Conservation (phyloP, 2,888 invertebrate genomes). For the Scaeva pyrastri region DNA sequence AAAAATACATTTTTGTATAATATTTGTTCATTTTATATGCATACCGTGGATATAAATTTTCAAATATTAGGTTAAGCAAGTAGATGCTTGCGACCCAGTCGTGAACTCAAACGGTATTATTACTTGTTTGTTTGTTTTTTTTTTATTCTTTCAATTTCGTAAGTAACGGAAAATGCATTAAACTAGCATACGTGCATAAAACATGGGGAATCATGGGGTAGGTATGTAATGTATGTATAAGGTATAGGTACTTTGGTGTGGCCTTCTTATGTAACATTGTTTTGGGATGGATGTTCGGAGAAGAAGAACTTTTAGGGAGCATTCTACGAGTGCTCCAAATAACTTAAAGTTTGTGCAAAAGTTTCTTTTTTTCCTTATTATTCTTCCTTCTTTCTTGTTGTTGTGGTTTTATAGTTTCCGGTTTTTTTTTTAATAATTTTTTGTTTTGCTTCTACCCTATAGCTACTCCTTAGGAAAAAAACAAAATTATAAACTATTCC, state of each 20-base stretch:
- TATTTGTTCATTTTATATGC: too few species aligned
- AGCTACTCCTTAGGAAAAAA: slow-evolving; percentile 37
- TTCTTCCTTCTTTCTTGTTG: slow-evolving; percentile 11
- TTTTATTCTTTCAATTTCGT: slow-evolving; percentile 23
- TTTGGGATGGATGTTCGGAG: slow-evolving; percentile 38
- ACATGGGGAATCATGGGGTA: slow-evolving; percentile 23
- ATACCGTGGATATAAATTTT: too few species aligned
- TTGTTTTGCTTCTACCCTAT: slow-evolving; percentile 4
- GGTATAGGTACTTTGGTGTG: slow-evolving; percentile 37
- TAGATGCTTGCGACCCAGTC: not conserved
- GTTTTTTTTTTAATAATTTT: not conserved
- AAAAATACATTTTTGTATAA: too few species aligned
- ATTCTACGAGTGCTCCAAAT: slow-evolving; percentile 59
- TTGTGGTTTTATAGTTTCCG: not conserved
- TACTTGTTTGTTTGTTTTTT: not conserved
- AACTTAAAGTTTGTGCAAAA: slow-evolving; percentile 64
- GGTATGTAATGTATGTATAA: too few species aligned
- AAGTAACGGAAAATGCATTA: slow-evolving; percentile 55
- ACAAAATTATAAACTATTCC: slow-evolving; percentile 70
- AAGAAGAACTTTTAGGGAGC: slow-evolving; percentile 52
- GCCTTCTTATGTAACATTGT: slow-evolving; percentile 64
- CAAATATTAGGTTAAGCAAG: not conserved
- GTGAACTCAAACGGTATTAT: not conserved
- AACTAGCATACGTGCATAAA: slow-evolving; percentile 31
- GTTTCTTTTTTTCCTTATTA: slow-evolving; percentile 20